These are phyloP conservation scores for Chelonus insularis DNA, from an alignment of 1,140 invertebrate genomes.

Conservation along the genomic window DNA sequence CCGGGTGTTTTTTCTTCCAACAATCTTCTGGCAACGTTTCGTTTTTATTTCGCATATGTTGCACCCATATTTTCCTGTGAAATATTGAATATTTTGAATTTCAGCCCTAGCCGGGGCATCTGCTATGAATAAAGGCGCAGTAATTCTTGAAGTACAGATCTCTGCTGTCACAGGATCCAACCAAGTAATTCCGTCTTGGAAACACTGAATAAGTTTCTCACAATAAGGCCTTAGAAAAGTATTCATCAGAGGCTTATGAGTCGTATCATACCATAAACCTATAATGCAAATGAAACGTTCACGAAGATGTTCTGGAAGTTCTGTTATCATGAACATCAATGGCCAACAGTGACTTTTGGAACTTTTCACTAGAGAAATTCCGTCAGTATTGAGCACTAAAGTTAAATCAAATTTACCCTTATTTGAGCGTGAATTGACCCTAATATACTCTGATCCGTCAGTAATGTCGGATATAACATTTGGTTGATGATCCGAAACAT, in stretches of 20 bases:
- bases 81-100: conserved; percentile 37
- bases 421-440: conserved; percentile 20
- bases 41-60: conserved; percentile 35
- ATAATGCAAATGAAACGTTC: conserved; percentile 23
- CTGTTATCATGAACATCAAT: conserved; percentile 31
- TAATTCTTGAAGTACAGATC: conserved; percentile 22
- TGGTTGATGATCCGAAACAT: too few species aligned
- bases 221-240: conserved; percentile 33
- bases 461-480: conserved; percentile 24
- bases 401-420: conserved; percentile 29
- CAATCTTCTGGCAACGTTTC: conserved; percentile 1
- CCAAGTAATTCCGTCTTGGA: conserved; percentile 32
- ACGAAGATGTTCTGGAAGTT: conserved; percentile 29
- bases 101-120: conserved; percentile 38
- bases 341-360: conserved; percentile 32
- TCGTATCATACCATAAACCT: conserved; percentile 28
- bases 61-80: conserved; percentile 30
- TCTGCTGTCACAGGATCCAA: conserved; percentile 28
- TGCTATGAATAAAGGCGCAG: conserved; percentile 33
- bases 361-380: conserved; percentile 26
- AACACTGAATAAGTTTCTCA: conserved; percentile 27
- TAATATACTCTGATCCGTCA: conserved; percentile 19
- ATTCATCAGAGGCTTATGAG: conserved; percentile 26
- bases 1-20: conserved; percentile 24
- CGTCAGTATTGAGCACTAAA: conserved; percentile 33